These are phyloP conservation scores for Falco berigora DNA, from an alignment of 2,797 vertebrate genomes.

Conservation along the genomic window DNA sequence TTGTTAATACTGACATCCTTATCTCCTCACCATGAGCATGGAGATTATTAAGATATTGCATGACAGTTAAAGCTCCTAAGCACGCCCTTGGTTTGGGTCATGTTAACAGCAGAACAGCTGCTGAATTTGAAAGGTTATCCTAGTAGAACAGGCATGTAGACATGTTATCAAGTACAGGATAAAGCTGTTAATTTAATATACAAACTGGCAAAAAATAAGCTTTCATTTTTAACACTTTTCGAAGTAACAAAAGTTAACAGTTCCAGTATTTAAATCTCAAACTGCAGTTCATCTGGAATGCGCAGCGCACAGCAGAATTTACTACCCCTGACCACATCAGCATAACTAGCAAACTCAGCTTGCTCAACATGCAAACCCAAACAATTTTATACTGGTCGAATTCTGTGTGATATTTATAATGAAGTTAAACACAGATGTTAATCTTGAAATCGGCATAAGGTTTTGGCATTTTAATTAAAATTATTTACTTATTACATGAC, in stretches of 20 bases:
- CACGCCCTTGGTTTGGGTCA: neutral
- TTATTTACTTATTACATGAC: neutral
- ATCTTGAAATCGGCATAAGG: neutral
- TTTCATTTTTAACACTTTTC: neutral
- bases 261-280: neutral
- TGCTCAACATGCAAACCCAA: neutral
- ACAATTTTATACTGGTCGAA: neutral
- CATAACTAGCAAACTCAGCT: neutral
- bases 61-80: neutral
- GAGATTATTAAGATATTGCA: neutral
- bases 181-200: neutral
- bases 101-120: neutral
- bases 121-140: neutral
- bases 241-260: neutral
- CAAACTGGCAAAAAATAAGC: neutral
- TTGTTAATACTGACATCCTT: neutral
- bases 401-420: neutral
- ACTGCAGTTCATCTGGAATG: neutral
- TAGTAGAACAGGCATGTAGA: neutral
- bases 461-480: neutral
- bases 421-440: neutral
- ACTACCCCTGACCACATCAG: neutral
- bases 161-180: rapidly evolving
- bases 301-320: neutral
- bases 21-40: neutral